Evolutionary conservation across 2,888 invertebrate species (phyloP).

Genomic region (Mythimna ferrago): DNA sequence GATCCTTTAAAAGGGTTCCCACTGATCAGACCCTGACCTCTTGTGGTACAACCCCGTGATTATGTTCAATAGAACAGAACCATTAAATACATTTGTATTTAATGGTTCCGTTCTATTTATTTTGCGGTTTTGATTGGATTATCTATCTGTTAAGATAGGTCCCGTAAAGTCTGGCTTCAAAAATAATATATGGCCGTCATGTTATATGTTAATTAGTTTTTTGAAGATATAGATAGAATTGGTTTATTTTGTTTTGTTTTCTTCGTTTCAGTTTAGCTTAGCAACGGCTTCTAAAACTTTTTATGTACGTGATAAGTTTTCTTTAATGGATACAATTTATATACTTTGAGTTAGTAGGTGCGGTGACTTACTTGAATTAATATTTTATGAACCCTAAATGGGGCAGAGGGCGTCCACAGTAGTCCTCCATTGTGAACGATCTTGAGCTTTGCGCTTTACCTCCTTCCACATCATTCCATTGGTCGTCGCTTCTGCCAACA

Average conservation of each 20-base stretch:
- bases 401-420: too few relatives aligned
- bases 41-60: background rate
- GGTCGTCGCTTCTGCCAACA: too few relatives aligned
- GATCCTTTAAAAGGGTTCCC: conserved; percentile 21
- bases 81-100: background rate
- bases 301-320: background rate
- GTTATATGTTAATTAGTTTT: conserved; percentile 27
- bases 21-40: conserved; percentile 1
- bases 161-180: background rate
- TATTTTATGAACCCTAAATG: too few relatives aligned
- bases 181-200: background rate
- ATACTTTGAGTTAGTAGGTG: background rate
- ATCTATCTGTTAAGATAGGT: background rate
- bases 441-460: too few relatives aligned
- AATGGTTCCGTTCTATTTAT: too few relatives aligned
- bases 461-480: too few relatives aligned
- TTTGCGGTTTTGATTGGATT: too few relatives aligned
- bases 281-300: conserved; percentile 10
- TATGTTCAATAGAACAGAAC: conserved; percentile 8
- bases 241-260: conserved; percentile 17
- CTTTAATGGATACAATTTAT: background rate
- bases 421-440: too few relatives aligned
- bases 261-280: background rate
- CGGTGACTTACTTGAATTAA: too few relatives aligned
- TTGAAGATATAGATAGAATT: background rate